A percentile compares a stretch with the other conserved stretches of the same genome.
Conservation (phyloP, 1,140 invertebrate species). For the Atta texana region DNA sequence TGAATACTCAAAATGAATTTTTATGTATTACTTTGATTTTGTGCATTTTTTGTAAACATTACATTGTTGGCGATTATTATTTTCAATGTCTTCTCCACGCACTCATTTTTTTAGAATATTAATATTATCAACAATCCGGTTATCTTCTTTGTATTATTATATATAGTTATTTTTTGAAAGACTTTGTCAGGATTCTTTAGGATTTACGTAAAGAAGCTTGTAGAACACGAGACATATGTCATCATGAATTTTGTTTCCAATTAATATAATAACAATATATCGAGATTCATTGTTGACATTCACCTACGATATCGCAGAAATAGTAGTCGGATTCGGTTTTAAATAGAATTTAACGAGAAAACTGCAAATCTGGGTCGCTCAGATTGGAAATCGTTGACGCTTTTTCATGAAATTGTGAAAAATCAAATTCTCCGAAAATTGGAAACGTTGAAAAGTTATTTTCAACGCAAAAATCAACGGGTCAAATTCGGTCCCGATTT, state of each 20-base stretch:
- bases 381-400: constrained; percentile 55
- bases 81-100: neutral
- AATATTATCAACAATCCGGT: neutral
- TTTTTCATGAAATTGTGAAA: constrained; percentile 53
- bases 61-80: neutral
- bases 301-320: constrained; percentile 30
- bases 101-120: neutral
- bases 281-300: neutral
- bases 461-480: constrained; percentile 44
- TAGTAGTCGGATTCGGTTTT: constrained; percentile 40
- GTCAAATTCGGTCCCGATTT: constrained; percentile 9
- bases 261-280: constrained; percentile 34
- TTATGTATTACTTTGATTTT: constrained; percentile 27
- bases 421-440: constrained; percentile 59
- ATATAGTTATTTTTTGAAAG: neutral
- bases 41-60: neutral
- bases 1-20: neutral
- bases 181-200: neutral
- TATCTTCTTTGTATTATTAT: neutral
- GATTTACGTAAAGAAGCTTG: constrained; percentile 24
- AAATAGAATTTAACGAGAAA: constrained; percentile 60
- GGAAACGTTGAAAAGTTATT: constrained; percentile 58
- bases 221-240: neutral
- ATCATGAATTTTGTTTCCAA: constrained; percentile 15
- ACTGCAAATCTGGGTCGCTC: constrained; percentile 47